phyloP scores from a whole-genome alignment of 2,888 invertebrate species.

The Agrochola lychnidis region DNA sequence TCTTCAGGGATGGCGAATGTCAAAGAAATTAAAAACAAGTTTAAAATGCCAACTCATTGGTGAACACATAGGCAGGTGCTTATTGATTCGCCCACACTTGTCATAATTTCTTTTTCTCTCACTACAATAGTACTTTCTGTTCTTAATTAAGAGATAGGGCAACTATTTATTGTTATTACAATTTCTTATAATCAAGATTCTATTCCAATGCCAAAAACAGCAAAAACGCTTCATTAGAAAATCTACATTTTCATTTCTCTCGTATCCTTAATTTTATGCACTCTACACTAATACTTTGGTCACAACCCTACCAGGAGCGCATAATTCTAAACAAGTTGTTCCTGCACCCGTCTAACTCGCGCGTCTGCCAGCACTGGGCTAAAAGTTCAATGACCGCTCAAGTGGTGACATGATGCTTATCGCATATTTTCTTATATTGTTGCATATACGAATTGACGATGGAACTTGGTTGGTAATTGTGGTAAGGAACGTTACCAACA shows the following conservation, averaged over 20 bases:
- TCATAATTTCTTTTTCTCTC: conserved; percentile 2
- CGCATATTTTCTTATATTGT: conserved; percentile 64
- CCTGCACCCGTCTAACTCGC: conserved; percentile 69
- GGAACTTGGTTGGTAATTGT: conserved; percentile 32
- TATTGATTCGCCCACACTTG: conserved; percentile 5
- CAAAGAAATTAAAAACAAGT: conserved; percentile 24
- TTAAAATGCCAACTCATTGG: conserved; percentile 27
- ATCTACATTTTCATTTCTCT: conserved; percentile 11
- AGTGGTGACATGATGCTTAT: conserved; percentile 72
- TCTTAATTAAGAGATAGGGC: background rate
- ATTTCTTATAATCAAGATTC: background rate
- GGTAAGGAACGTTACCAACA: conserved; percentile 23
- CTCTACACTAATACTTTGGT: conserved; percentile 46
- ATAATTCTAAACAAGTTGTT: conserved; percentile 76
- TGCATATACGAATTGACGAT: conserved; percentile 53
- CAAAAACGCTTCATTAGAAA: background rate
- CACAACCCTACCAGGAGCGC: conserved; percentile 77
- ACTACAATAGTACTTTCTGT: background rate
- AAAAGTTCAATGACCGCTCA: conserved; percentile 78
- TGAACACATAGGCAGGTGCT: conserved; percentile 34
- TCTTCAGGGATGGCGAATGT: conserved; percentile 55
- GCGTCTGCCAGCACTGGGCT: conserved; percentile 77
- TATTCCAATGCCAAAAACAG: background rate
- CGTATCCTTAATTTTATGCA: conserved; percentile 46
- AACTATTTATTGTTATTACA: background rate